Evolutionary conservation across 35 echinoderm and acorn worm genomes (phyloP).

Genomic region (Hemicentrotus pulcherrimus): DNA sequence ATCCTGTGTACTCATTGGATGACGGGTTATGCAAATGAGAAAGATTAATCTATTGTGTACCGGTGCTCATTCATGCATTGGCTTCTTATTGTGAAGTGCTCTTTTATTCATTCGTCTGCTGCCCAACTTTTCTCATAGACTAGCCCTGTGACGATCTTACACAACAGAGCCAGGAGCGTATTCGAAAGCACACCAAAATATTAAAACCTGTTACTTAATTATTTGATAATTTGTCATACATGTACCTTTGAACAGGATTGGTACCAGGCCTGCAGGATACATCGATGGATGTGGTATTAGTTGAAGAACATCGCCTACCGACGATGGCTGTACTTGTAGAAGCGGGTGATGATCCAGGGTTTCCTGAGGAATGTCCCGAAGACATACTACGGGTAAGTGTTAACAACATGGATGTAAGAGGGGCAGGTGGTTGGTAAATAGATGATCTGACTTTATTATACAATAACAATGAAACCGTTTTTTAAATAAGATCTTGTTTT

Average conservation of each 20-base stretch:
- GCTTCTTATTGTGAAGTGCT: neutral
- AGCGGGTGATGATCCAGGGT: neutral
- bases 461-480: no score
- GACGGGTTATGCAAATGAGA: neutral
- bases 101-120: neutral
- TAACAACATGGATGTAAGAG: no score
- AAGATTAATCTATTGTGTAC: neutral
- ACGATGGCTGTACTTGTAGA: neutral
- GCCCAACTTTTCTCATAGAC: neutral
- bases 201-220: no score
- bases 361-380: neutral
- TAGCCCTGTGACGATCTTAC: neutral
- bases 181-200: no score
- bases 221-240: no score
- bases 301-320: neutral
- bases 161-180: no score
- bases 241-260: neutral
- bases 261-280: neutral
- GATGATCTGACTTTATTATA: no score
- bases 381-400: neutral
- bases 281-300: neutral
- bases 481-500: no score
- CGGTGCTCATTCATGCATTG: conserved; percentile 1
- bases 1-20: neutral
- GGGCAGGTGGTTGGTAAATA: no score